Conservation (phyloP, 2,113 vertebrate species). For the Menidia beryllina region DNA sequence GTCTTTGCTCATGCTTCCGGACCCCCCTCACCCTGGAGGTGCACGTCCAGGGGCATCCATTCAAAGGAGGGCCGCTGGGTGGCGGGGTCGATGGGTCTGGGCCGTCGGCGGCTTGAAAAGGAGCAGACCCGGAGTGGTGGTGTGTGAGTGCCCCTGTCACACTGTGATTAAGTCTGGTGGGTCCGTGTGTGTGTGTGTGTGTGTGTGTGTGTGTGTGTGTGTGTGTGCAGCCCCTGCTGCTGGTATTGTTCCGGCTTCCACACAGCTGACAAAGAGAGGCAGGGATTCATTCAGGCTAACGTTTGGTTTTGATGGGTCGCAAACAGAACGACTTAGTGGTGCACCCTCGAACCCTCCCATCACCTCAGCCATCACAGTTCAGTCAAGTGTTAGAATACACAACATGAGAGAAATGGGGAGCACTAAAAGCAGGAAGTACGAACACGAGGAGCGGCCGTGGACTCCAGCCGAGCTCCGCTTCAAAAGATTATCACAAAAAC, state of each 20-base stretch:
- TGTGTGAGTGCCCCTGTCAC: conserved; percentile 34
- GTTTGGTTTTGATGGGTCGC: conserved; percentile 11
- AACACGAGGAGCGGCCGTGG: too few relatives aligned
- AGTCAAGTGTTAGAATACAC: too few relatives aligned
- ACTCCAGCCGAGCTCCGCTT: too few relatives aligned
- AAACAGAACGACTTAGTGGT: neutral
- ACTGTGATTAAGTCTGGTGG: conserved; percentile 42
- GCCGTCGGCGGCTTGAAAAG: conserved; percentile 32
- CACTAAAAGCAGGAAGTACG: too few relatives aligned
- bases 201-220: conserved; percentile 13
- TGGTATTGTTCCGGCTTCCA: conserved; percentile 25
- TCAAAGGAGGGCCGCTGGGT: conserved; percentile 39
- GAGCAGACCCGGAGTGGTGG: conserved; percentile 31
- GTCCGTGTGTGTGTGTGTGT: conserved; percentile 27
- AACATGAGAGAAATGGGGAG: too few relatives aligned
- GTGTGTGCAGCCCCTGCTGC: conserved; percentile 19
- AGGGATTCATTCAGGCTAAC: conserved; percentile 27
- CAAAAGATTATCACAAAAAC: neutral
- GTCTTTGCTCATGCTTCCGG: conserved; percentile 26
- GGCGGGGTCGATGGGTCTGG: conserved; percentile 32
- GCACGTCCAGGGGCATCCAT: conserved; percentile 42
- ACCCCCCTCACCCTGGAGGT: conserved; percentile 40
- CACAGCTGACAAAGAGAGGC: neutral
- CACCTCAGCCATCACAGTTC: too few relatives aligned
- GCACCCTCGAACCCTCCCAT: neutral